phyloP scores from a whole-genome alignment of 2,888 invertebrate species.

The Synergus japonicus region DNA sequence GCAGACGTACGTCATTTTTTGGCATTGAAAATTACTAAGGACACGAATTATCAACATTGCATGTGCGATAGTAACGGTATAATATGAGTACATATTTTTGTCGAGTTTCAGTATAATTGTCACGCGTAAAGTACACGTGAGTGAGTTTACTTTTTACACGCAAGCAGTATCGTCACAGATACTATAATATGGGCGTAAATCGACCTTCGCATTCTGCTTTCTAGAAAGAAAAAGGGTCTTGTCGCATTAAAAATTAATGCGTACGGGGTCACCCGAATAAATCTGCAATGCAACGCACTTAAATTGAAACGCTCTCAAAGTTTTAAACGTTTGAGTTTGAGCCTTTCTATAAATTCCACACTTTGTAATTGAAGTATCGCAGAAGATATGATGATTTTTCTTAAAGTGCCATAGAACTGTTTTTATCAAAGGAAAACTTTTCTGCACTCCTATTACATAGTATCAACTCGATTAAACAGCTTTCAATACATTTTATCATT shows the following conservation, averaged over 20 bases:
- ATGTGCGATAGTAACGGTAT: background rate
- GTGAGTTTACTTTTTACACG: slow-evolving; percentile 10
- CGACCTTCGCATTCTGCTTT: slow-evolving; percentile 16
- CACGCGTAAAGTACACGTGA: background rate
- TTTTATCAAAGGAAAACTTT: too few relatives aligned
- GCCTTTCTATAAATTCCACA: background rate
- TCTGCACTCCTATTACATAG: too few relatives aligned
- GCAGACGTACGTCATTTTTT: background rate
- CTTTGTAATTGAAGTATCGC: background rate
- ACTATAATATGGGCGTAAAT: background rate
- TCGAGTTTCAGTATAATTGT: background rate
- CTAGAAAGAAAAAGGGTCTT: background rate
- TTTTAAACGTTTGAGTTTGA: background rate
- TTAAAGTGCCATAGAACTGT: background rate
- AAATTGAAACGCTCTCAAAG: background rate
- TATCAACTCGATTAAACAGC: background rate
- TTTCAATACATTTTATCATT: too few relatives aligned
- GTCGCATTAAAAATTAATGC: slow-evolving; percentile 1
- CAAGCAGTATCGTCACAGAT: too few relatives aligned
- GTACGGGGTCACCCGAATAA: background rate
- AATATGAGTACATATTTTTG: background rate
- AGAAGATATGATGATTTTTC: background rate
- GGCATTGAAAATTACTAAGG: background rate
- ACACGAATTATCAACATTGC: background rate
- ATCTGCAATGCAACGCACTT: background rate